Conservation (phyloP, 2,113 vertebrate genomes). For the Perca fluviatilis region DNA sequence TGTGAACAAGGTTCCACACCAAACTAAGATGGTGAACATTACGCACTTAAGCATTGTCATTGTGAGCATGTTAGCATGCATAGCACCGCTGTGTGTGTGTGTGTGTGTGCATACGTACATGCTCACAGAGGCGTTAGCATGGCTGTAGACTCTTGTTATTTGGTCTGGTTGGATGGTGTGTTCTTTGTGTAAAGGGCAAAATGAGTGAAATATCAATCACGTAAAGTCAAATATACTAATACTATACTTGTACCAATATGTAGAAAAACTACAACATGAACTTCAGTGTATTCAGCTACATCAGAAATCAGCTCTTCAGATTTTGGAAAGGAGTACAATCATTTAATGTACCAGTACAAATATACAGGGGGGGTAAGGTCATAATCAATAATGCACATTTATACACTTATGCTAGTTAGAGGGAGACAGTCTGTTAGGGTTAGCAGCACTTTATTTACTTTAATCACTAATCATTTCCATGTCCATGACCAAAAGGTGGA, state of each 20-base stretch:
- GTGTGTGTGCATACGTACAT: no score
- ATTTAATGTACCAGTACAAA: neutral
- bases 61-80: neutral
- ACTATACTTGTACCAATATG: neutral
- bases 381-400: neutral
- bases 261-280: neutral
- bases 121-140: neutral
- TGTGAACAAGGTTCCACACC: no score
- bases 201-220: neutral
- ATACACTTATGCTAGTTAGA: neutral
- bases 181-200: neutral
- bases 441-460: neutral
- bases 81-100: neutral
- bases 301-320: neutral
- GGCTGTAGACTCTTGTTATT: conserved; percentile 3
- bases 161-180: neutral
- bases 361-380: neutral
- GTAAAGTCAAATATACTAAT: neutral
- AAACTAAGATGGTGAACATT: no score
- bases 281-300: neutral
- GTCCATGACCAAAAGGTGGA: neutral
- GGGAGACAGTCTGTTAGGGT: neutral
- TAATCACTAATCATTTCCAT: conserved; percentile 1
- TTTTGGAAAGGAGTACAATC: neutral
- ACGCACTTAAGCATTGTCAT: no score